Conservation (phyloP, 2,113 vertebrate genomes). For the Cyprinodon brontotheroides region DNA sequence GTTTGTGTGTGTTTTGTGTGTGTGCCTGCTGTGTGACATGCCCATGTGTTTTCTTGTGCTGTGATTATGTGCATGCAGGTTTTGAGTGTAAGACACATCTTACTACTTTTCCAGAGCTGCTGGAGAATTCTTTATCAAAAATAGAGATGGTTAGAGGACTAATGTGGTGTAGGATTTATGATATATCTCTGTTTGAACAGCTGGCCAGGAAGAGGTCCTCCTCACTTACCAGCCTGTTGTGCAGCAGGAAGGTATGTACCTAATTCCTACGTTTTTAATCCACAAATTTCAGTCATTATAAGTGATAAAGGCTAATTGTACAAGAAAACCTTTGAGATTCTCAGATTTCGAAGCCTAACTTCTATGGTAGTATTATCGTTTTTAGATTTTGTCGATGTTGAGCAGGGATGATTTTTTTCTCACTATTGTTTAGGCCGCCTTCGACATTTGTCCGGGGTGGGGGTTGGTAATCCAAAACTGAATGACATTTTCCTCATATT, state of each 20-base stretch:
- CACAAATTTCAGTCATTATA: background rate
- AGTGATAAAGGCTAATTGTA: background rate
- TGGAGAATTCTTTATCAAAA: constrained; percentile 28
- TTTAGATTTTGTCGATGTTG: too few relatives aligned
- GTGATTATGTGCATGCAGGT: constrained; percentile 31
- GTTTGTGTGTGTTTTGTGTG: constrained; percentile 24
- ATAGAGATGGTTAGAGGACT: constrained; percentile 1
- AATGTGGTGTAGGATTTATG: background rate
- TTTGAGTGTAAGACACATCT: constrained; percentile 11
- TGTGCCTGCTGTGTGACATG: constrained; percentile 14
- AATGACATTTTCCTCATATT: too few relatives aligned
- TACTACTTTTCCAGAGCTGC: constrained; percentile 39
- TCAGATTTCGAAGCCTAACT: background rate
- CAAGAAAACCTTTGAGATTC: background rate
- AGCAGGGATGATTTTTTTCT: too few relatives aligned
- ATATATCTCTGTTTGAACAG: constrained; percentile 72
- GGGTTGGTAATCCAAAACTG: too few relatives aligned
- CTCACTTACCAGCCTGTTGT: constrained; percentile 95
- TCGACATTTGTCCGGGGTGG: too few relatives aligned
- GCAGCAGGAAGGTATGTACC: constrained; percentile 93
- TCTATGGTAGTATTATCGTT: too few relatives aligned
- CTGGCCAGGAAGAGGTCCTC: constrained; percentile 91
- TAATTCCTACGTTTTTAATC: background rate
- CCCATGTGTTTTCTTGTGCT: constrained; percentile 5
- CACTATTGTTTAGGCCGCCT: too few relatives aligned